Evolutionary conservation across 2,888 invertebrate genomes (phyloP).

Genomic region (Drosophila pseudotalamancana): DNA sequence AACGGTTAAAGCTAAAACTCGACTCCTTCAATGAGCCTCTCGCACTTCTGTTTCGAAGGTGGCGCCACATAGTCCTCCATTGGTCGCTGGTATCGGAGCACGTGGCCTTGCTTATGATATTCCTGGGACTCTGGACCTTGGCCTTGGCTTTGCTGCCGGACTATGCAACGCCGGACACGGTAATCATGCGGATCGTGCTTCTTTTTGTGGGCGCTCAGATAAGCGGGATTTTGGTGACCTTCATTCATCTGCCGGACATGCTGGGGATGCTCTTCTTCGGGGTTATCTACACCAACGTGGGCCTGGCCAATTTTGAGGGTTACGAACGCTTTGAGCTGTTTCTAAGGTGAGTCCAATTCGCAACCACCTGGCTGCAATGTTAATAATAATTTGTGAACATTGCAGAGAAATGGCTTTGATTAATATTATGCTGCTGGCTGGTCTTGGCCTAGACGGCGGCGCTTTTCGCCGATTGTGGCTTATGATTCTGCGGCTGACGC

Average conservation of each 20-base stretch:
- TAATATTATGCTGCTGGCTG: slow-evolving; percentile 88
- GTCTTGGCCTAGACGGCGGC: slow-evolving; percentile 87
- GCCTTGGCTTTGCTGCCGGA: slow-evolving; percentile 81
- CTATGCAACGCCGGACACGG: slow-evolving; percentile 75
- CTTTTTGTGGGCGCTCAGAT: slow-evolving; percentile 83
- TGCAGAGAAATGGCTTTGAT: slow-evolving; percentile 87
- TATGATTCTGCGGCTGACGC: slow-evolving; percentile 86
- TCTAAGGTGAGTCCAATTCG: slow-evolving; percentile 84
- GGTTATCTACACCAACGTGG: slow-evolving; percentile 85
- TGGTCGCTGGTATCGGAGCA: slow-evolving; percentile 82
- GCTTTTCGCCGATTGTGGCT: slow-evolving; percentile 86
- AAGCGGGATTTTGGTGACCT: slow-evolving; percentile 80
- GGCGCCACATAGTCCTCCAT: slow-evolving; percentile 79
- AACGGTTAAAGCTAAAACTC: no score
- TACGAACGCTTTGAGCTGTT: slow-evolving; percentile 85
- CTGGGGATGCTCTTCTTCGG: slow-evolving; percentile 88
- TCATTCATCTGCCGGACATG: slow-evolving; percentile 85
- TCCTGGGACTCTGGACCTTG: slow-evolving; percentile 83
- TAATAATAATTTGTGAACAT: background rate
- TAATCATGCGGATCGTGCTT: slow-evolving; percentile 82
- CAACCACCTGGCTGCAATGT: no score
- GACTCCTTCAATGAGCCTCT: no score
- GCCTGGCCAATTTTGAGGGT: slow-evolving; percentile 84
- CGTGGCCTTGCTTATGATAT: slow-evolving; percentile 81
- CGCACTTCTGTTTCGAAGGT: slow-evolving; percentile 65